Percentiles rank a stretch among this genome's conserved stretches.
phyloP scores from a whole-genome alignment of 2,888 invertebrate species.

The Leucophenga montana region DNA sequence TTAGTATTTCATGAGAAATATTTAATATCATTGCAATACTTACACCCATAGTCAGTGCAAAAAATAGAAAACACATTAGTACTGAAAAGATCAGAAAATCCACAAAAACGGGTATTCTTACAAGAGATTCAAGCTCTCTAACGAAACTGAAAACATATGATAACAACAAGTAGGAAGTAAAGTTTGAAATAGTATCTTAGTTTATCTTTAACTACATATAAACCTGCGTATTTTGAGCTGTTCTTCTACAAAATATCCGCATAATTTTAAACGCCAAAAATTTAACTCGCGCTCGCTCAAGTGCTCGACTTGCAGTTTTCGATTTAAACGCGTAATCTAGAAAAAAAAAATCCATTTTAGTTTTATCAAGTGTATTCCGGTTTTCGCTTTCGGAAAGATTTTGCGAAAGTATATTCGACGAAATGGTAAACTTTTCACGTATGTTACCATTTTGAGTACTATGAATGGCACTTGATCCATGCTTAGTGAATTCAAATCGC shows the following conservation, averaged over 20 bases:
- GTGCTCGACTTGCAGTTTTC: background rate
- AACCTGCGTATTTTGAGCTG: conserved; percentile 56
- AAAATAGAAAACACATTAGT: conserved; percentile 64
- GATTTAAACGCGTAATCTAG: conserved; percentile 41
- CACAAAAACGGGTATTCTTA: conserved; percentile 60
- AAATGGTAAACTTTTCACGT: too few species aligned
- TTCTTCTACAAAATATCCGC: conserved; percentile 52
- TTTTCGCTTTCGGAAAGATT: too few species aligned
- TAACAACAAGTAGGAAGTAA: too few species aligned
- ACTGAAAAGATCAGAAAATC: conserved; percentile 66
- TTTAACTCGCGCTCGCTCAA: conserved; percentile 33
- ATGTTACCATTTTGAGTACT: too few species aligned
- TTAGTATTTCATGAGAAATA: background rate
- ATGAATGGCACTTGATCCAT: too few species aligned
- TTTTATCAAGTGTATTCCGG: too few species aligned
- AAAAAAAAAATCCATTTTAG: background rate
- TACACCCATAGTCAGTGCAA: conserved; percentile 55
- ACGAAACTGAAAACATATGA: too few species aligned
- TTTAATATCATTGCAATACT: conserved; percentile 34
- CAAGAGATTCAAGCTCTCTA: conserved; percentile 50
- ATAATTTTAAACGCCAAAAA: conserved; percentile 51
- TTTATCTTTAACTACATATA: background rate
- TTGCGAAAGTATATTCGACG: too few species aligned
- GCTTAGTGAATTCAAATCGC: too few species aligned
- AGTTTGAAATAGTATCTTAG: too few species aligned